Evolutionary conservation across 2,797 vertebrate genomes (phyloP).

Genomic region (Thripadectes ignobilis): DNA sequence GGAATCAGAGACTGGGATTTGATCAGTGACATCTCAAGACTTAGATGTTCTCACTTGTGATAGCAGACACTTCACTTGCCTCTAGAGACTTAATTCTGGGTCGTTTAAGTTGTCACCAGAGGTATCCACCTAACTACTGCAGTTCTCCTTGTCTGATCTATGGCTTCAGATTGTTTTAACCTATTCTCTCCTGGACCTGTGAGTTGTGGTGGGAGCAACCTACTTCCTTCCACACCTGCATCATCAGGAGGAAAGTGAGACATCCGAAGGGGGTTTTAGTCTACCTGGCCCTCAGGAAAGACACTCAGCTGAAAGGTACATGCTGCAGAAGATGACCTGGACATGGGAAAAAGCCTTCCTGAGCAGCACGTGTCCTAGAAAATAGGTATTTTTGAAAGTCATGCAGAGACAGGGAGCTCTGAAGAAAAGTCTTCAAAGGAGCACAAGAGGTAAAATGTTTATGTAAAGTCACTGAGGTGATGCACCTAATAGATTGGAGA

Average conservation of each 20-base stretch:
- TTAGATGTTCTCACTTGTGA: neutral
- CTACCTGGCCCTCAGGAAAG: neutral
- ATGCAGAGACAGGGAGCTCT: neutral
- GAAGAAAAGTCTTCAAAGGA: neutral
- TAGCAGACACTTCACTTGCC: neutral
- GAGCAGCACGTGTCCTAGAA: neutral
- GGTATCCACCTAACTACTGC: neutral
- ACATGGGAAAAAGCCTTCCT: neutral
- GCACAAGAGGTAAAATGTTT: neutral
- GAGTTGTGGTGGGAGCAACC: neutral
- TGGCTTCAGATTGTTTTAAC: neutral
- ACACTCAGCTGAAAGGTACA: neutral
- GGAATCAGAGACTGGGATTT: neutral
- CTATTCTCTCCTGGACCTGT: neutral
- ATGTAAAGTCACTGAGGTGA: neutral
- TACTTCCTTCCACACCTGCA: neutral
- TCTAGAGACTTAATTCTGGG: neutral
- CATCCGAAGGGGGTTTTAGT: neutral
- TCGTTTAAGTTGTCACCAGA: neutral
- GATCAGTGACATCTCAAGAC: neutral
- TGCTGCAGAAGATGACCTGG: neutral
- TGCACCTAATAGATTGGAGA: neutral
- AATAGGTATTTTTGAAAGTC: neutral
- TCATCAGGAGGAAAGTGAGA: neutral
- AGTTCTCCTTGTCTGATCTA: neutral